Evolutionary conservation across 1,140 invertebrate species (phyloP).

Genomic region (Aleiodes sp.): DNA sequence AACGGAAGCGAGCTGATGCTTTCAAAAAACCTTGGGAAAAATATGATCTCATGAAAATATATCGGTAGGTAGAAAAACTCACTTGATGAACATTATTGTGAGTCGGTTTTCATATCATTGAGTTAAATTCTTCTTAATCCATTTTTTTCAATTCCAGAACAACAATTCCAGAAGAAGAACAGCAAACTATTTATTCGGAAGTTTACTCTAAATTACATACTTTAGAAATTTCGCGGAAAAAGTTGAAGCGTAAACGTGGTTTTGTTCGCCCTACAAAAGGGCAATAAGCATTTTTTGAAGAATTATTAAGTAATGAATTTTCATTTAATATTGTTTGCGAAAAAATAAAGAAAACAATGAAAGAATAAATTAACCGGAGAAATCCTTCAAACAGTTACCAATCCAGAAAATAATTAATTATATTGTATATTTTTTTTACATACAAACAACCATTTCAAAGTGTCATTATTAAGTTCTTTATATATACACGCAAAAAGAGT

Average conservation of each 20-base stretch:
- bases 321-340: slow-evolving; percentile 5
- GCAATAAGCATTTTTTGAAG: slow-evolving; percentile 49
- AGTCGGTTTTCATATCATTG: slow-evolving; percentile 10
- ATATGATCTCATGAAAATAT: slow-evolving; percentile 94
- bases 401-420: too few species aligned
- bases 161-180: slow-evolving; percentile 88
- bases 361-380: too few species aligned
- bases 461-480: too few species aligned
- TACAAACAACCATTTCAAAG: too few species aligned
- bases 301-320: slow-evolving; percentile 27
- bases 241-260: slow-evolving; percentile 73
- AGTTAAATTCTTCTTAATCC: slow-evolving; percentile 13
- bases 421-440: too few species aligned
- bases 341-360: not conserved
- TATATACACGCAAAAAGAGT: too few species aligned
- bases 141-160: slow-evolving; percentile 64
- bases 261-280: slow-evolving; percentile 73
- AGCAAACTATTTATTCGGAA: slow-evolving; percentile 85
- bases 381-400: too few species aligned
- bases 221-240: slow-evolving; percentile 73
- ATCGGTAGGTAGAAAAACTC: slow-evolving; percentile 71
- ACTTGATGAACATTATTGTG: not conserved
- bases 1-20: slow-evolving; percentile 68
- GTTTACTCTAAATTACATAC: slow-evolving; percentile 79
- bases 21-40: slow-evolving; percentile 83